A percentile compares a stretch with the other conserved stretches of the same genome.
Evolutionary conservation across 2,113 vertebrate species (phyloP).

Genomic region (Merops nubicus): DNA sequence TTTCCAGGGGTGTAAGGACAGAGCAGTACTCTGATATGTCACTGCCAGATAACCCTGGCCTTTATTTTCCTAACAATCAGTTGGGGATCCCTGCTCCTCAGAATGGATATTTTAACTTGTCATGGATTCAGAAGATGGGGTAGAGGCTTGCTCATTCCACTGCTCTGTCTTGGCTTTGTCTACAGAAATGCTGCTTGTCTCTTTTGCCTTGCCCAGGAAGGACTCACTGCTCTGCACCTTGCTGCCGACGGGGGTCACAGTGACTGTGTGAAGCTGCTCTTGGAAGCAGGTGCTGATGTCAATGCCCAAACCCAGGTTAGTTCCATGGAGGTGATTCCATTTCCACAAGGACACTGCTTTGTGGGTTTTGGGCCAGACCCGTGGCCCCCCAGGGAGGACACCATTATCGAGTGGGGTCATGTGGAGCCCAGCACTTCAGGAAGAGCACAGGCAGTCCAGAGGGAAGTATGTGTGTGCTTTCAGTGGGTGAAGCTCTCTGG

Average conservation of each 20-base stretch:
- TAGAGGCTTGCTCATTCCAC: rapidly evolving
- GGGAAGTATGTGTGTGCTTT: rapidly evolving
- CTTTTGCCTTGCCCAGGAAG: conserved; percentile 76
- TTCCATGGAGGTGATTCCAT: neutral
- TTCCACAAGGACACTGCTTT: neutral
- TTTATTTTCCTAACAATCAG: neutral
- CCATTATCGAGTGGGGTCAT: rapidly evolving
- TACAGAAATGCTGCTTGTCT: neutral
- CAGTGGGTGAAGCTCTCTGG: neutral
- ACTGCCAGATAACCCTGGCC: neutral
- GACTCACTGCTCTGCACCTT: conserved; percentile 82
- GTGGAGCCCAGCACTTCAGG: neutral
- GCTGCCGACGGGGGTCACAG: conserved; percentile 79
- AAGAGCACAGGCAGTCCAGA: neutral
- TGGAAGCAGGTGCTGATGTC: conserved; percentile 78
- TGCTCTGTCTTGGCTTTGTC: neutral
- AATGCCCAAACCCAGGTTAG: conserved; percentile 83
- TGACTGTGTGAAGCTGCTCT: conserved; percentile 75
- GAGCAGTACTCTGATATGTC: neutral
- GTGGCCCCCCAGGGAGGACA: neutral
- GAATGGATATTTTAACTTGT: neutral
- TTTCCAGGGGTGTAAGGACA: neutral
- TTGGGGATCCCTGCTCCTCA: neutral
- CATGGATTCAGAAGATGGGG: neutral
- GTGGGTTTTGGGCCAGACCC: neutral